Evolutionary conservation across 1,140 invertebrate genomes (phyloP).

Genomic region (Dryas iulia): DNA sequence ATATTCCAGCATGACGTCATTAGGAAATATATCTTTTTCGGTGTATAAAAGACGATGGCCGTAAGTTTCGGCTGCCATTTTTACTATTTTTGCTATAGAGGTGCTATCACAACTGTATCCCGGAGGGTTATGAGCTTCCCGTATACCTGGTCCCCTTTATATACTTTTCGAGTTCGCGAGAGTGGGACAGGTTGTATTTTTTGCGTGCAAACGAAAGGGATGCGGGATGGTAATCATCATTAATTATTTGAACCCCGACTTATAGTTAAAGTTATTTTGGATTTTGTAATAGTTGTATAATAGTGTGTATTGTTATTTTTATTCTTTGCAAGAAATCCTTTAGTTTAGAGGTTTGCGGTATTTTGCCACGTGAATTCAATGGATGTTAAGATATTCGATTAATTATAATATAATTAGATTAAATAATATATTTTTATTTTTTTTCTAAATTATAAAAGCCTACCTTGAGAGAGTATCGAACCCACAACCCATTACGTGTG

Average conservation of each 20-base stretch:
- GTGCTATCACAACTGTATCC: slow-evolving; percentile 51
- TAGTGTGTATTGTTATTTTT: slow-evolving; percentile 16
- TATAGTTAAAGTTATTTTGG: slow-evolving; percentile 54
- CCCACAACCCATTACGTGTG: too few species aligned
- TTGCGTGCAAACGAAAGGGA: slow-evolving; percentile 44
- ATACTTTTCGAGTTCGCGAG: slow-evolving; percentile 61
- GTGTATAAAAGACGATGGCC: slow-evolving; percentile 72
- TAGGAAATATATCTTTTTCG: slow-evolving; percentile 70
- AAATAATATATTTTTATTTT: too few species aligned
- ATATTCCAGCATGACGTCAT: slow-evolving; percentile 69
- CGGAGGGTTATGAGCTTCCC: slow-evolving; percentile 55
- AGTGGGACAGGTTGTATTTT: slow-evolving; percentile 41
- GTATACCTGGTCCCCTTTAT: slow-evolving; percentile 68
- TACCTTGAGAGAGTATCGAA: too few species aligned
- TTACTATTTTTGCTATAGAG: slow-evolving; percentile 38
- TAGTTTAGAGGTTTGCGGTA: background rate
- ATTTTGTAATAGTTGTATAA: slow-evolving; percentile 37
- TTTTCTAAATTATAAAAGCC: too few species aligned
- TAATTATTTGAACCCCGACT: slow-evolving; percentile 74
- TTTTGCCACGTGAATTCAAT: background rate
- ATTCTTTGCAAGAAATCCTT: background rate
- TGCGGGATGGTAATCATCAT: slow-evolving; percentile 74
- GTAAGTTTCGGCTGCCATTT: slow-evolving; percentile 77
- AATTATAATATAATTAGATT: too few species aligned
- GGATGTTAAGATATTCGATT: too few species aligned